phyloP scores from a whole-genome alignment of 2,888 invertebrate genomes.

The Plagiodera versicolora region DNA sequence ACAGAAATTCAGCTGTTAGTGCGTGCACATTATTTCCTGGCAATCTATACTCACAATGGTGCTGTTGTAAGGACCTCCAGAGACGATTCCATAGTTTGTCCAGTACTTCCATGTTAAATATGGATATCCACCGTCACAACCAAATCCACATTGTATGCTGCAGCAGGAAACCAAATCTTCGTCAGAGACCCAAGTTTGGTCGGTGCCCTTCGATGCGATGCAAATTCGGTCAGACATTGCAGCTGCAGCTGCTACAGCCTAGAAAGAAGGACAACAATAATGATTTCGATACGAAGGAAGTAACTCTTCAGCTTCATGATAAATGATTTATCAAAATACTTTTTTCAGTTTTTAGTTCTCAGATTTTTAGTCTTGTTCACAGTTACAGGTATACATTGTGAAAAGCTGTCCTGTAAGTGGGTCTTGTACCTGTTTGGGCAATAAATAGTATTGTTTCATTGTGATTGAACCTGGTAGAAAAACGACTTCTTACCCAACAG shows the following conservation, averaged over 20 bases:
- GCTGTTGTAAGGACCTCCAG: slow-evolving; percentile 77
- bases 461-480: too few species aligned
- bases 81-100: slow-evolving; percentile 78
- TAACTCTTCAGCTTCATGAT: too few species aligned
- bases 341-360: too few species aligned
- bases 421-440: too few species aligned
- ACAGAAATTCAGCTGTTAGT: neutral
- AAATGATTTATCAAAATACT: too few species aligned
- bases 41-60: slow-evolving; percentile 54
- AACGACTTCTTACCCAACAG: slow-evolving; percentile 78
- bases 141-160: slow-evolving; percentile 67
- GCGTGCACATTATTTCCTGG: neutral
- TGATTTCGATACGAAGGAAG: neutral
- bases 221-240: slow-evolving; percentile 86
- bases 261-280: slow-evolving; percentile 15
- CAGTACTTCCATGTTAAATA: slow-evolving; percentile 82
- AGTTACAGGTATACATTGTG: too few species aligned
- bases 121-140: slow-evolving; percentile 80
- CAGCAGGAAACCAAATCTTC: slow-evolving; percentile 83
- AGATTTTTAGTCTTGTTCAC: too few species aligned
- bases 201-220: slow-evolving; percentile 70
- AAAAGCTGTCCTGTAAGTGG: too few species aligned
- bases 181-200: slow-evolving; percentile 74
- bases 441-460: too few species aligned
- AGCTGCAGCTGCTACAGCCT: slow-evolving; percentile 84